phyloP scores from a whole-genome alignment of 2,797 vertebrate species.

The Tolypeutes matacus region DNA sequence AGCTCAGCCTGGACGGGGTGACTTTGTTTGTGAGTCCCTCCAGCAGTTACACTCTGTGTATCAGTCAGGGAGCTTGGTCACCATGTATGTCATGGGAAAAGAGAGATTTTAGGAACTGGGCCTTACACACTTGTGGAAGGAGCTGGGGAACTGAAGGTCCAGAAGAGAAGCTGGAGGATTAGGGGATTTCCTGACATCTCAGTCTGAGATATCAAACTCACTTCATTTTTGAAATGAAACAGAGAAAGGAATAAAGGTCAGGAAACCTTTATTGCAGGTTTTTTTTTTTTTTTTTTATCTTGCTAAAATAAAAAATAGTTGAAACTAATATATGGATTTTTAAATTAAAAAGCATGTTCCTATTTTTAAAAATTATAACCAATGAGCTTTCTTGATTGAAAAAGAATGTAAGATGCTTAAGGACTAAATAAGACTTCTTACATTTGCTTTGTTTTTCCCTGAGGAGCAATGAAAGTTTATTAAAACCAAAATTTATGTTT shows the following conservation, averaged over 20 bases:
- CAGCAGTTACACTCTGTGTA: background rate
- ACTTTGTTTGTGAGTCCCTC: fast-evolving
- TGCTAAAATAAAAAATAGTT: constrained; percentile 51
- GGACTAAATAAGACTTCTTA: background rate
- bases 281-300: constrained; percentile 29
- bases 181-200: background rate
- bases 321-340: background rate
- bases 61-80: background rate
- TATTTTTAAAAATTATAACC: background rate
- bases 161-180: background rate
- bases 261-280: background rate
- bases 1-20: background rate
- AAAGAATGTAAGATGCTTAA: constrained; percentile 33
- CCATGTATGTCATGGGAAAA: background rate
- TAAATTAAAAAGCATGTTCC: background rate
- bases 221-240: background rate
- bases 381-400: constrained; percentile 1
- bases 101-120: background rate
- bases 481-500: constrained; percentile 54
- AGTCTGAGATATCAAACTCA: background rate
- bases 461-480: constrained; percentile 57
- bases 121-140: background rate
- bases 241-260: background rate
- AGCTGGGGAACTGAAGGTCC: background rate
- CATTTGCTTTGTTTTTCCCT: constrained; percentile 57